Evolutionary conservation across 2,113 vertebrate genomes (phyloP).

Genomic region (Rhegmatorhina hoffmannsi): DNA sequence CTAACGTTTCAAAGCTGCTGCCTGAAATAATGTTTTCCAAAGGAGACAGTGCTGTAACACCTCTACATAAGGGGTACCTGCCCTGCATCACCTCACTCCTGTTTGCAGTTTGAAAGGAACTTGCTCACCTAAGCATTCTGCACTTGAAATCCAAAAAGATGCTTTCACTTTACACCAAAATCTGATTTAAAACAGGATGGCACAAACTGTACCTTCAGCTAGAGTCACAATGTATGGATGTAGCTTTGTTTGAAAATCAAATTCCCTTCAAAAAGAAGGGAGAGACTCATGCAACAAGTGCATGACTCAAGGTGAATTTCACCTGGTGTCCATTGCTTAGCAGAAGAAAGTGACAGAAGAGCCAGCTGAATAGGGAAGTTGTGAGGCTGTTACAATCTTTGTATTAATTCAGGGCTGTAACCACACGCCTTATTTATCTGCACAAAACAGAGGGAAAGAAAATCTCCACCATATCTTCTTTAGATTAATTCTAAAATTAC

Average conservation of each 20-base stretch:
- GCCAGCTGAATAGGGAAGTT: fast-evolving
- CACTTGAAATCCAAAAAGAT: not conserved
- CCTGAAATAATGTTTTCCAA: not conserved
- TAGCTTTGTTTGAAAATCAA: not conserved
- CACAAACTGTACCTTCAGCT: not conserved
- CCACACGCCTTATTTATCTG: not conserved
- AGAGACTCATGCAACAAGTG: not conserved
- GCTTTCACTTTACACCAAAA: not conserved
- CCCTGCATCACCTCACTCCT: not conserved
- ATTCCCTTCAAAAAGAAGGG: not conserved
- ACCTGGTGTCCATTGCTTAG: not conserved
- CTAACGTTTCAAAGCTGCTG: not conserved
- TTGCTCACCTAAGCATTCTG: not conserved
- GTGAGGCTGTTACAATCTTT: too few relatives aligned
- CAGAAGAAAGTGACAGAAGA: fast-evolving
- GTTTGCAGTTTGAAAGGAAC: not conserved
- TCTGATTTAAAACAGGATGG: not conserved
- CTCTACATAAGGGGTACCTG: not conserved
- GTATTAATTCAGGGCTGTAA: not conserved
- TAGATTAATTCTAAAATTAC: not conserved
- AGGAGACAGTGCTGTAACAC: not conserved
- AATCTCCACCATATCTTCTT: not conserved
- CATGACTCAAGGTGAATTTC: not conserved
- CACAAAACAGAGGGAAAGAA: not conserved
- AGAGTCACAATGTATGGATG: not conserved